Evolutionary conservation across 2,113 vertebrate genomes (phyloP), one percentile per base, ranked within the genome.

Genomic region (Syrmaticus mikado): DNA sequence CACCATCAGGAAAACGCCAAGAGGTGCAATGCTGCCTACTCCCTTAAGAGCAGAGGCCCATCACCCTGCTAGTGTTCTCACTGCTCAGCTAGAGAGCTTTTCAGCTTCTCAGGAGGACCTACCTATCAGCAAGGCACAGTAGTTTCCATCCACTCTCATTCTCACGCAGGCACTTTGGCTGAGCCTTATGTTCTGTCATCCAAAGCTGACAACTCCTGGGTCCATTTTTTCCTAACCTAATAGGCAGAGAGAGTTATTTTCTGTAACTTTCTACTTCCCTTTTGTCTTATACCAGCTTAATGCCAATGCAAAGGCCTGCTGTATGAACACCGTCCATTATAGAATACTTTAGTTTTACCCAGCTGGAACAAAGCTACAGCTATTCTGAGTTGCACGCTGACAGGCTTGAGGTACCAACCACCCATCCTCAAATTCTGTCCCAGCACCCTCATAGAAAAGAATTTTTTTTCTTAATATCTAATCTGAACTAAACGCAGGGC

Each of bases 101-200:
- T 17, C 18, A 4, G 13, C 17, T 58, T 28, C 38, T 36, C n/a
- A 15, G n/a, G 58, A 52, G 22, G 50, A 58, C 12, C 43, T 18
- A 24, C n/a, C 32, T 24, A 13, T 10, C 12, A 18, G 8, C 34
- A 41, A 55, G 28, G 11, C 46, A 55, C 48, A 36, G 21, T 4
- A 11, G 10, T 10, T 64, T 22, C 41, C 4, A 2, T 22, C 48
- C 32, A 1, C 6, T 16, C 52, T 68, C 15, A 8, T 48, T 21
- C 28, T 36, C 3, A 0, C 2, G 13, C 24, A 55, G 27, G 11
- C 19, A 4, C 40, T 48, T 32, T 22, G 15, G 8, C n/a, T 12
- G 13, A 21, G 27, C n/a, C 53, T 55, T 19, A 7, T 1, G 0
- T 6, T 3, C 38, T 38, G 10, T 8, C 17, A 8, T 34, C 40